Conservation (phyloP, 2,888 invertebrate species). For the Timandra comae region DNA sequence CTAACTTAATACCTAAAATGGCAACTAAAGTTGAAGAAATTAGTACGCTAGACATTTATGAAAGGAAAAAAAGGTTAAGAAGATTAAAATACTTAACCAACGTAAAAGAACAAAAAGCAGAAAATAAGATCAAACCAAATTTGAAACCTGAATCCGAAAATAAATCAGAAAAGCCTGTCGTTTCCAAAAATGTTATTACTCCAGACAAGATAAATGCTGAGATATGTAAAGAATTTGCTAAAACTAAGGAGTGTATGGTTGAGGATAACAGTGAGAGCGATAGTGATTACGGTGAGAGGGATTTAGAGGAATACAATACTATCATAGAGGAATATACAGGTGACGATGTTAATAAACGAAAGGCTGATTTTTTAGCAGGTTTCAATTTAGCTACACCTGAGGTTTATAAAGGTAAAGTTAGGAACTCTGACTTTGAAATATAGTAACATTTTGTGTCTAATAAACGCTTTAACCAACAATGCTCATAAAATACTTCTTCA, state of each 20-base stretch:
- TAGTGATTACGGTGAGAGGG: constrained; percentile 69
- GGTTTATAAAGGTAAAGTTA: constrained; percentile 76
- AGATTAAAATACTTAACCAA: constrained; percentile 56
- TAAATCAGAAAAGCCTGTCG: constrained; percentile 26
- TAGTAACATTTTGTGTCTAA: too few relatives aligned
- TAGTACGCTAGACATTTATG: constrained; percentile 73
- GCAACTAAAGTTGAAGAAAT: constrained; percentile 45
- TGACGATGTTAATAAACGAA: constrained; percentile 60
- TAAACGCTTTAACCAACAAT: too few relatives aligned
- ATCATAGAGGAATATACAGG: constrained; percentile 69
- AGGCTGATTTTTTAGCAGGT: constrained; percentile 78
- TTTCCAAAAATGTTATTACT: constrained; percentile 47
- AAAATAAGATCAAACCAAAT: too few relatives aligned
- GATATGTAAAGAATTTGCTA: constrained; percentile 56
- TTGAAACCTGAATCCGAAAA: constrained; percentile 31
- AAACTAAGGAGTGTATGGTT: constrained; percentile 40
- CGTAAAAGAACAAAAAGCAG: constrained; percentile 32
- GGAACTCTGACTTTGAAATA: too few relatives aligned
- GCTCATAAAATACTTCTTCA: too few relatives aligned
- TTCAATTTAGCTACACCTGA: constrained; percentile 79
- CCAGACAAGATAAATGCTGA: constrained; percentile 58
- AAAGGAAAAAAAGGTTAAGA: constrained; percentile 65
- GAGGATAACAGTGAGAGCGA: constrained; percentile 63
- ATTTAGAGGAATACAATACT: constrained; percentile 59
- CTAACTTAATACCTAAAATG: constrained; percentile 48